Percentiles rank a stretch among this genome's conserved stretches.
These are phyloP conservation scores for Nestor notabilis DNA, from an alignment of 2,113 vertebrate species.

Conservation along the genomic window DNA sequence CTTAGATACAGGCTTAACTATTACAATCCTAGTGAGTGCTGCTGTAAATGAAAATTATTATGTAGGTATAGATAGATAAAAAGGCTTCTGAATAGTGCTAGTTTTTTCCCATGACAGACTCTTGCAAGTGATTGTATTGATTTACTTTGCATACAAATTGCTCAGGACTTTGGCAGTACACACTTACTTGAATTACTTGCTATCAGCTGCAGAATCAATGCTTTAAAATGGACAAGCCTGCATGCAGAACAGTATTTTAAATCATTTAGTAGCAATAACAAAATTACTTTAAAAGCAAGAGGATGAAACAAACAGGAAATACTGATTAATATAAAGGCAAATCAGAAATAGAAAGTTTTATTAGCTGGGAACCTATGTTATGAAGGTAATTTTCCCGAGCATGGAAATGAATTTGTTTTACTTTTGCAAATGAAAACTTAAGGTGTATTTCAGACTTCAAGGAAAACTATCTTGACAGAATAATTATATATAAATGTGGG, in stretches of 20 bases:
- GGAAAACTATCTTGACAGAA: neutral
- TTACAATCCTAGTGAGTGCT: neutral
- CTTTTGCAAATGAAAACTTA: constrained; percentile 25
- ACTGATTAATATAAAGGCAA: neutral
- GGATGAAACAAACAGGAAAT: neutral
- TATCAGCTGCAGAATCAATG: constrained; percentile 59
- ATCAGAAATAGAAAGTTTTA: neutral
- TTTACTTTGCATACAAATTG: constrained; percentile 68
- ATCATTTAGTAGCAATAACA: constrained; percentile 13
- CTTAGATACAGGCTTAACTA: neutral
- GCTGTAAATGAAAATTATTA: neutral
- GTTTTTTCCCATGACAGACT: constrained; percentile 54
- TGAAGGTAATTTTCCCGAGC: constrained; percentile 7
- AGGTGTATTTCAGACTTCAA: constrained; percentile 15
- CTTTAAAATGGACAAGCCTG: neutral
- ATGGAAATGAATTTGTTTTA: neutral
- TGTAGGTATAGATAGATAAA: neutral
- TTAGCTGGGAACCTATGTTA: neutral
- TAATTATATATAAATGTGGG: neutral
- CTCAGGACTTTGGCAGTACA: constrained; percentile 17
- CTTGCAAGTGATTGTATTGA: constrained; percentile 60
- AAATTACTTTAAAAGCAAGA: neutral
- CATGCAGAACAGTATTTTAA: constrained; percentile 35
- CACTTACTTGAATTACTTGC: constrained; percentile 63
- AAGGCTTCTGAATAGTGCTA: neutral